Percentiles rank a stretch among this genome's conserved stretches.
phyloP scores from a whole-genome alignment of 2,113 vertebrate species.

The Chascanopsetta lugubris region DNA sequence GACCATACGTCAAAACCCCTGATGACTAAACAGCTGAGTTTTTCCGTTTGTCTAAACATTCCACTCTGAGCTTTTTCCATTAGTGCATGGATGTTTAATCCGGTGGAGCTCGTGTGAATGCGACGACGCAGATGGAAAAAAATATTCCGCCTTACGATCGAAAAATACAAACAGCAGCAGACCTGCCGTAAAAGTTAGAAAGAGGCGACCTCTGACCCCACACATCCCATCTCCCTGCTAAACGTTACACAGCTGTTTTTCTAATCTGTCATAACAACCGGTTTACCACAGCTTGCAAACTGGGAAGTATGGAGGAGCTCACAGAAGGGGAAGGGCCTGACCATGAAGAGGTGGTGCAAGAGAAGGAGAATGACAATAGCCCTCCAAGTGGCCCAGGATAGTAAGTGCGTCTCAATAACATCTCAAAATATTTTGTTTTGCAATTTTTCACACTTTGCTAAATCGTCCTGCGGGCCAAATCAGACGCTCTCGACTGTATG shows the following conservation, averaged over 20 bases:
- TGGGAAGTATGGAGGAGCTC: slow-evolving; percentile 31
- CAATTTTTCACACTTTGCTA: too few species aligned
- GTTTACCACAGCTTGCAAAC: slow-evolving; percentile 21
- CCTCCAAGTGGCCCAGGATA: too few species aligned
- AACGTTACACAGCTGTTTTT: slow-evolving; percentile 63
- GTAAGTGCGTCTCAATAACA: too few species aligned
- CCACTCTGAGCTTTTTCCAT: slow-evolving; percentile 29
- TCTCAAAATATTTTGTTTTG: too few species aligned
- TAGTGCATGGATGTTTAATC: slow-evolving; percentile 19
- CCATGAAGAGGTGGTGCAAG: slow-evolving; percentile 17
- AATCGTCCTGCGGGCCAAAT: too few species aligned
- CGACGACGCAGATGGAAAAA: slow-evolving; percentile 5
- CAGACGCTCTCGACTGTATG: too few species aligned
- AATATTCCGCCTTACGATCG: not conserved
- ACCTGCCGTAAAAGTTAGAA: slow-evolving; percentile 29
- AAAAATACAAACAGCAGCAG: slow-evolving; percentile 43
- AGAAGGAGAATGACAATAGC: not conserved
- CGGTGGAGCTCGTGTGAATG: not conserved
- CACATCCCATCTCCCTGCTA: slow-evolving; percentile 51
- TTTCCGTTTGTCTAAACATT: slow-evolving; percentile 54
- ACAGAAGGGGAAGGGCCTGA: slow-evolving; percentile 25
- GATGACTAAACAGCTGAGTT: slow-evolving; percentile 56
- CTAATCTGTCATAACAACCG: slow-evolving; percentile 45
- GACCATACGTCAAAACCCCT: slow-evolving; percentile 48
- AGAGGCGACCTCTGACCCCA: slow-evolving; percentile 49